phyloP scores from a whole-genome alignment of 2,888 invertebrate species.

The Charanyca ferruginea region DNA sequence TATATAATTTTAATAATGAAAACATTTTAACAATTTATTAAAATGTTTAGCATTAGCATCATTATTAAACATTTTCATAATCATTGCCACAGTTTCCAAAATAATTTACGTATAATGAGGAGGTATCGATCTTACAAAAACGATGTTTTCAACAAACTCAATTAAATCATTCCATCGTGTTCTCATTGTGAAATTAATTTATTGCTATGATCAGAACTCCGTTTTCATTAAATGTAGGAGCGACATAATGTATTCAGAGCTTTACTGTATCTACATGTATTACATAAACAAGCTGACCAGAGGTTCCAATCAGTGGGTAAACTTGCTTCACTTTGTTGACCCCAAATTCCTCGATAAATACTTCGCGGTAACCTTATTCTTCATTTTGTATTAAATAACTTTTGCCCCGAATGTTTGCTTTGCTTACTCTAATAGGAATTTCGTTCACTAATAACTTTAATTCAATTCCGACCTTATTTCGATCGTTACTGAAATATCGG shows the following conservation, averaged over 20 bases:
- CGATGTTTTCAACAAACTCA: slow-evolving; percentile 15
- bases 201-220: background rate
- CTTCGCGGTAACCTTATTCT: slow-evolving; percentile 55
- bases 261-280: background rate
- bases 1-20: no score
- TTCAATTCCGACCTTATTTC: slow-evolving; percentile 34
- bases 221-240: slow-evolving; percentile 2
- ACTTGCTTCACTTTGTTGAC: slow-evolving; percentile 57
- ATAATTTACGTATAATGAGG: background rate
- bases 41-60: background rate
- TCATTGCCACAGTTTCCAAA: background rate
- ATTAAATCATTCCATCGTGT: slow-evolving; percentile 12
- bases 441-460: slow-evolving; percentile 46
- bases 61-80: background rate
- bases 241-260: background rate
- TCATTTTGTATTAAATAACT: slow-evolving; percentile 60
- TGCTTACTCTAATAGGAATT: slow-evolving; percentile 47
- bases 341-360: slow-evolving; percentile 69
- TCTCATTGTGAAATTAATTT: slow-evolving; percentile 17
- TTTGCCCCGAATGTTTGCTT: slow-evolving; percentile 53
- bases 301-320: slow-evolving; percentile 36
- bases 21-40: no score
- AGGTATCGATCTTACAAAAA: slow-evolving; percentile 5
- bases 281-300: slow-evolving; percentile 7
- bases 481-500: slow-evolving; percentile 34